Conservation (phyloP, 2,113 vertebrate genomes). For the Phrynosoma blainvillii region DNA sequence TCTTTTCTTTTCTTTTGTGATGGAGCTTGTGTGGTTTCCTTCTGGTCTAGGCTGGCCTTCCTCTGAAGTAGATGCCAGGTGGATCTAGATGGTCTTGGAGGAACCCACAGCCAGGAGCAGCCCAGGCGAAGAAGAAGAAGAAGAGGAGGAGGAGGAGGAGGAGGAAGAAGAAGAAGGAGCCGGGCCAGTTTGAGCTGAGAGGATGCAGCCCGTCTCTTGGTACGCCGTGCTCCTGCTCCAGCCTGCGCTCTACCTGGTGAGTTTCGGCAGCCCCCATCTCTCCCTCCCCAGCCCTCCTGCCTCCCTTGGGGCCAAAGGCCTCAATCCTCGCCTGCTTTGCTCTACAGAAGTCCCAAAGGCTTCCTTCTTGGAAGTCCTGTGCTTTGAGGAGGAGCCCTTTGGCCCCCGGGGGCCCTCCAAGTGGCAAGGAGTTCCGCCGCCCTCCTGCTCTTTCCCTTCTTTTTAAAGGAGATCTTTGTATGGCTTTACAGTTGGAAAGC, state of each 20-base stretch:
- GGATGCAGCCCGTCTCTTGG: conserved; percentile 93
- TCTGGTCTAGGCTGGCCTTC: conserved; percentile 82
- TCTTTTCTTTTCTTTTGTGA: conserved; percentile 81
- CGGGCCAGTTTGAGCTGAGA: conserved; percentile 92
- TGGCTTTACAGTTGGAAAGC: not conserved
- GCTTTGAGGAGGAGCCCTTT: not conserved
- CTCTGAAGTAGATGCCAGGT: conserved; percentile 88
- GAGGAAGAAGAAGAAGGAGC: too few relatives aligned
- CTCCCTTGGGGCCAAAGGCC: not conserved
- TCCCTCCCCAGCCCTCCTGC: not conserved
- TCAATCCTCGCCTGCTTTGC: not conserved
- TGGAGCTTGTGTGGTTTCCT: conserved; percentile 87
- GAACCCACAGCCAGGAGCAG: conserved; percentile 77
- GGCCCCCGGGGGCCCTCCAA: too few relatives aligned
- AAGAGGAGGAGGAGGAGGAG: too few relatives aligned
- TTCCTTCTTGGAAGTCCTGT: too few relatives aligned
- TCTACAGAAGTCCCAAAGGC: too few relatives aligned
- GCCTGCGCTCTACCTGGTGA: conserved; percentile 91
- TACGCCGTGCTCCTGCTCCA: conserved; percentile 92
- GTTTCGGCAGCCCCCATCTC: conserved; percentile 60
- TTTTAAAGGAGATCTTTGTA: not conserved
- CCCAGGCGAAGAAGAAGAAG: conserved; percentile 75
- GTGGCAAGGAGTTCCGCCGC: not conserved
- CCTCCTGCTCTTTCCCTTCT: too few relatives aligned
- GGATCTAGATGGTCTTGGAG: conserved; percentile 92